A percentile compares a stretch with the other conserved stretches of the same genome.
Conservation (phyloP, 1,140 invertebrate genomes). For the Brachionus sp. region DNA sequence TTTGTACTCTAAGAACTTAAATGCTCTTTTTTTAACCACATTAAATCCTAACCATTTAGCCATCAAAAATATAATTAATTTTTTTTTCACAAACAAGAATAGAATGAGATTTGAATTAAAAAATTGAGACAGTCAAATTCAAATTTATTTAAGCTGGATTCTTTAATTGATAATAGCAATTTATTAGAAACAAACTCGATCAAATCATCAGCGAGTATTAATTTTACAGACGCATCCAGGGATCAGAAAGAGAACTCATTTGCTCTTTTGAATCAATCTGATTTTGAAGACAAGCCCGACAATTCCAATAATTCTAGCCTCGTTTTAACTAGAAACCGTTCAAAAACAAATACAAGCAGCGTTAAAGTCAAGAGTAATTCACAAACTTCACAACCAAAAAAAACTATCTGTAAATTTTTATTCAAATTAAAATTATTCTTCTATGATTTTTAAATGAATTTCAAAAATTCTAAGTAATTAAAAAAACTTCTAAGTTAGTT, state of each 20-base stretch:
- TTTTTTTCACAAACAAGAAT: background rate
- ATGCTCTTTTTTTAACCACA: background rate
- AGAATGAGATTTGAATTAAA: background rate
- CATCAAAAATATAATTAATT: background rate
- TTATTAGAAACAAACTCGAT: background rate
- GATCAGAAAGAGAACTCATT: background rate
- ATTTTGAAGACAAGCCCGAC: background rate
- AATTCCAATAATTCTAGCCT: background rate
- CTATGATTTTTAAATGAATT: no score
- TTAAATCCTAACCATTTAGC: background rate
- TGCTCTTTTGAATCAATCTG: background rate
- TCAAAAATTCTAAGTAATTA: no score
- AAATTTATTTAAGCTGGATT: constrained; percentile 14
- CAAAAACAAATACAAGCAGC: background rate
- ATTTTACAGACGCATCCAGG: background rate
- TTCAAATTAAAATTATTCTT: background rate
- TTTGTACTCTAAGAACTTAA: background rate
- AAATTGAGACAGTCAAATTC: background rate
- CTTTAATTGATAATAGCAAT: background rate
- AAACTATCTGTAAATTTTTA: background rate
- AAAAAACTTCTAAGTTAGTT: no score
- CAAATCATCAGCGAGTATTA: background rate
- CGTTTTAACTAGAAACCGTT: background rate
- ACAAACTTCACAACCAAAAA: background rate
- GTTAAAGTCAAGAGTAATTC: background rate